Evolutionary conservation across 92 coral and sea anemone species (phyloP).

Genomic region (Virgularia gustaviana): DNA sequence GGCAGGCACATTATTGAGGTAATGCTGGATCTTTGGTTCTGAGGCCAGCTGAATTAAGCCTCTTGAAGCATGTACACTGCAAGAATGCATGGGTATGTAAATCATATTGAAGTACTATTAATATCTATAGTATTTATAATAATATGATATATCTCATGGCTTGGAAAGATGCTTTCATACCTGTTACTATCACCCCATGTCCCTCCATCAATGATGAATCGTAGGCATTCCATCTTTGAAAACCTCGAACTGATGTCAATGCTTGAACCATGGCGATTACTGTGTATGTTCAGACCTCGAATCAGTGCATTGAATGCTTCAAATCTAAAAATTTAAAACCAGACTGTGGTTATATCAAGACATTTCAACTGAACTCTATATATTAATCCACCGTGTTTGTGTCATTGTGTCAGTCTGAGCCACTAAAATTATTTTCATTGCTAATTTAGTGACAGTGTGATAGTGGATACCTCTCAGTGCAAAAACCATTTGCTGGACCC

Average conservation of each 20-base stretch:
- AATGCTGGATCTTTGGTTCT: slow-evolving; percentile 6
- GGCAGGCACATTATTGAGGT: too few species aligned
- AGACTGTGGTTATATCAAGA: not conserved
- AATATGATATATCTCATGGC: not conserved
- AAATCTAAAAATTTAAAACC: not conserved
- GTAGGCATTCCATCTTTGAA: slow-evolving; percentile 13
- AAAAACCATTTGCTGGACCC: slow-evolving; percentile 20
- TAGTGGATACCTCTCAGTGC: slow-evolving; percentile 6
- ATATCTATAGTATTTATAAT: not conserved
- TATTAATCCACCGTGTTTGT: not conserved
- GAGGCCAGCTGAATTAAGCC: not conserved
- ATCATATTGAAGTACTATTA: not conserved
- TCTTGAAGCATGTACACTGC: slow-evolving; percentile 5
- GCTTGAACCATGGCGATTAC: too few species aligned
- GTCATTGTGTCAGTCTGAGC: not conserved
- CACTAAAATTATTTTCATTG: not conserved
- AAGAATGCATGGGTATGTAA: not conserved
- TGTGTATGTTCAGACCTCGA: slow-evolving; percentile 2
- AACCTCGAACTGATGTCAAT: not conserved
- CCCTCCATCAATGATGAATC: slow-evolving; percentile 1
- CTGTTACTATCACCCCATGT: slow-evolving; percentile 3
- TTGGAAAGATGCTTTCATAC: not conserved
- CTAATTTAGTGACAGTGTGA: too few species aligned
- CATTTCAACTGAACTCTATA: not conserved
- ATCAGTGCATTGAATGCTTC: slow-evolving; percentile 9